These are phyloP conservation scores for Brachionus manjavacas DNA, from an alignment of 1,140 invertebrate genomes.

Conservation along the genomic window DNA sequence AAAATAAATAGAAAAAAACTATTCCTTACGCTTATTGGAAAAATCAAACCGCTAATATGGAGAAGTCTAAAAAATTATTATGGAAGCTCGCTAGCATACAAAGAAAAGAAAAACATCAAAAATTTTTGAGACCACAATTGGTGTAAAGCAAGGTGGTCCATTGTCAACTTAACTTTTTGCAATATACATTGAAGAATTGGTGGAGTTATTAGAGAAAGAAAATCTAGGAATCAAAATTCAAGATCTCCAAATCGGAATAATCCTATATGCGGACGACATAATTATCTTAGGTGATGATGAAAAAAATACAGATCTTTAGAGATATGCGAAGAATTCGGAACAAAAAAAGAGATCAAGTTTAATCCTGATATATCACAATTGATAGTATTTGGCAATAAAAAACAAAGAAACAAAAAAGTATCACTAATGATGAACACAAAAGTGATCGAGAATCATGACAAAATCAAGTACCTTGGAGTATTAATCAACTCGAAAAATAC, in stretches of 20 bases:
- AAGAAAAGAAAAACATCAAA: no score
- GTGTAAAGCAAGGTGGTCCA: no score
- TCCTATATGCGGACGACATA: not conserved
- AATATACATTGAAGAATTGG: not conserved
- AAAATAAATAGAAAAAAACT: no score
- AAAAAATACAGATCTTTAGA: not conserved
- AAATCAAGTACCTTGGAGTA: not conserved
- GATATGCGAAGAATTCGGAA: not conserved
- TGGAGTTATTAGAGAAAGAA: not conserved
- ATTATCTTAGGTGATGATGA: not conserved
- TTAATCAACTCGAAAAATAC: not conserved
- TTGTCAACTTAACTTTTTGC: not conserved
- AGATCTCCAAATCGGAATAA: not conserved
- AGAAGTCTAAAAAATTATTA: no score
- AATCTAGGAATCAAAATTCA: not conserved
- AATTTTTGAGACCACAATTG: no score
- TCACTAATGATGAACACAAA: not conserved
- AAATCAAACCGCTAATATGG: no score
- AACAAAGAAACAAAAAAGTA: not conserved
- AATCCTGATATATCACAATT: not conserved
- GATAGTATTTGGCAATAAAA: not conserved
- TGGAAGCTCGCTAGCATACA: no score
- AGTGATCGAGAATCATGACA: not conserved
- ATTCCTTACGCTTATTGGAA: no score
- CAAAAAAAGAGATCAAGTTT: not conserved